Base-by-base conservation (phyloP, 2,113 vertebrate species). In the Percopsis transmontana region DNA sequence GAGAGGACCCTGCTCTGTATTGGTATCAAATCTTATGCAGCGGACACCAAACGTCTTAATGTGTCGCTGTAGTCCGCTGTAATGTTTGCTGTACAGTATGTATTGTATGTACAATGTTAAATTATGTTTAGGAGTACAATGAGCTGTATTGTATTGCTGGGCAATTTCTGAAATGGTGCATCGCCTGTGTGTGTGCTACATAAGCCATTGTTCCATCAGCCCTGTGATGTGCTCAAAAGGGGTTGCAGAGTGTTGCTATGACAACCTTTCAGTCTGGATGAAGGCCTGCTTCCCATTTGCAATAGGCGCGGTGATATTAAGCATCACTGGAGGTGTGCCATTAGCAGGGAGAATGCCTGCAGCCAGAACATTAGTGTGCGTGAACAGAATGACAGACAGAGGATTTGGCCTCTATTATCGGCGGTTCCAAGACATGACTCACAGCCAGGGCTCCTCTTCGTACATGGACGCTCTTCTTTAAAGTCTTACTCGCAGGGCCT, bases 241-340 rank as follows among this genome's bases (percentile, higher is more conserved):
- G 71, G 79, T 80, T 62, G 57, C 72, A 59, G 77, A 20, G 55
- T 72, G 89, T 88, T 86, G 68, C 77, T 67, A 79, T 85, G 66
- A 77, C 64, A 87, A 90, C 85, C 76, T 75, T 77, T 83, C 74
- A 67, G 65, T 69, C 62, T 76, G 68, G 81, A 76, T 58, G 60
- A 54, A 24, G 40, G 79, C 61, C 82, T 67, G 74, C n/a, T 52
- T 85, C 74, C 65, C 79, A 69, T 71, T 80, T 80, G 70, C 47
- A 19, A 13, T 50, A 72, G 61, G 61, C 57, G 70, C 70, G 18
- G 68, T 67, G 79, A 84, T 85, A 72, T 74, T 81, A 65, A 55
- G 74, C 81, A 80, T 83, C 79, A 84, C 41, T 71, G 74, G 69
- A 77, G 81, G 72, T 74, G 68, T 62, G 70, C 81, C 79, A 82